Base-by-base conservation (phyloP, 2,797 vertebrate species). In the Bufotes viridis region DNA sequence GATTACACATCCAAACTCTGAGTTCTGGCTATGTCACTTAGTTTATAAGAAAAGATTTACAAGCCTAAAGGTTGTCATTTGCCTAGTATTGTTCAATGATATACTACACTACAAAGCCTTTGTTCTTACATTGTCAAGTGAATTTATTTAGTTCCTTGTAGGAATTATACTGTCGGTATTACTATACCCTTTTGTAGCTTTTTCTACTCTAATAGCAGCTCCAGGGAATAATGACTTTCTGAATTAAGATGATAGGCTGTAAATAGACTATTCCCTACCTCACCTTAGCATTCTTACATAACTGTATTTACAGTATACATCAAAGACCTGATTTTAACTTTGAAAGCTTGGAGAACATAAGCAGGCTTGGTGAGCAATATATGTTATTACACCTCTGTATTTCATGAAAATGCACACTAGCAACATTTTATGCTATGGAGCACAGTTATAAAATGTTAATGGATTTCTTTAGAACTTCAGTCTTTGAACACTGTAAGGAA, bases 171-270 rank as follows among this genome's bases (percentile, higher is more conserved):
- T 79, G 88, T 89, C 88, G 79, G 88, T 87, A 76, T 81, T 55
- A 78, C 84, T 87, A 67, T 87, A 87, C 84, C 85, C 81, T 84
- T 83, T 65, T 87, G 88, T 87, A 87, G 81, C 85, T 87, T 87
- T 86, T 89, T 58, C 74, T 84, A 79, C 72, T 89, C 70, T 89
- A 87, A 89, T 87, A 89, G 84, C 74, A 78, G 88, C 88, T 89
- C 88, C 63, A 29, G 84, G 88, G 88, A 89, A 89, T 87, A 89
- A 87, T 87, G 88, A 87, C 85, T 89, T 83, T 82, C 72, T 72
- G 85, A 89, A 89, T 89, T 89, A 89, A 79, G 85, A 87, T 89
- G 85, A 89, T 89, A 86, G 79, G 88, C 84, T 89, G 85, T 87
- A 89, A 89, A 89, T 89, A 89, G 88, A 72, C 80, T 86, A 87